Percentiles rank a stretch among this genome's conserved stretches.
Conservation (phyloP, 2,888 invertebrate genomes). For the Pachydiplax longipennis region DNA sequence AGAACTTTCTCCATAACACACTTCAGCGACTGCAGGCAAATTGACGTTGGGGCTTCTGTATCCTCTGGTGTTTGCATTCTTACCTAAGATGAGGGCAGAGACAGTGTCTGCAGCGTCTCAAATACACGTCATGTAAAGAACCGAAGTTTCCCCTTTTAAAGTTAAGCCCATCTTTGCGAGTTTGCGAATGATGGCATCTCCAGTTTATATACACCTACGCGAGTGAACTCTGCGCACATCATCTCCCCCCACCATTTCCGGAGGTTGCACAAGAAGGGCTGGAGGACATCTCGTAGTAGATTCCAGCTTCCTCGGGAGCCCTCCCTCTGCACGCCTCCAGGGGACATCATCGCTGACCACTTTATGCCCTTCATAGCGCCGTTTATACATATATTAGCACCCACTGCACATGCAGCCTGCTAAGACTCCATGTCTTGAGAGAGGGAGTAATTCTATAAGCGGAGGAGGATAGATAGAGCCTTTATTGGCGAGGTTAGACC, state of each 20-base stretch:
- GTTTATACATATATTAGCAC: background rate
- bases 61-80: too few relatives aligned
- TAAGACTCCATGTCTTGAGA: too few relatives aligned
- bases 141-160: background rate
- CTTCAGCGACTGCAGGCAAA: too few relatives aligned
- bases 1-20: too few relatives aligned
- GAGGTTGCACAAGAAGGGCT: slow-evolving; percentile 30
- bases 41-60: too few relatives aligned
- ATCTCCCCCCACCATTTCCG: background rate
- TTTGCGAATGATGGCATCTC: background rate
- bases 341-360: background rate
- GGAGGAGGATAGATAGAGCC: too few relatives aligned
- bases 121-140: too few relatives aligned
- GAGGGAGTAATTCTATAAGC: too few relatives aligned
- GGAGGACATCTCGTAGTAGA: slow-evolving; percentile 32
- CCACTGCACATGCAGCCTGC: background rate
- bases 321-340: background rate
- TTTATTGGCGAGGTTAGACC: too few relatives aligned
- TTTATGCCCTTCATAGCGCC: background rate
- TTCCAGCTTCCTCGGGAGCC: slow-evolving; percentile 16
- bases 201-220: background rate
- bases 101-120: too few relatives aligned
- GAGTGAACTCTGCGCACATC: background rate
- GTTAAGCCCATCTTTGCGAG: background rate
- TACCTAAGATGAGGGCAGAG: too few relatives aligned